Base-by-base conservation (phyloP, 1,140 invertebrate species). In the Drosophila ironensis region DNA sequence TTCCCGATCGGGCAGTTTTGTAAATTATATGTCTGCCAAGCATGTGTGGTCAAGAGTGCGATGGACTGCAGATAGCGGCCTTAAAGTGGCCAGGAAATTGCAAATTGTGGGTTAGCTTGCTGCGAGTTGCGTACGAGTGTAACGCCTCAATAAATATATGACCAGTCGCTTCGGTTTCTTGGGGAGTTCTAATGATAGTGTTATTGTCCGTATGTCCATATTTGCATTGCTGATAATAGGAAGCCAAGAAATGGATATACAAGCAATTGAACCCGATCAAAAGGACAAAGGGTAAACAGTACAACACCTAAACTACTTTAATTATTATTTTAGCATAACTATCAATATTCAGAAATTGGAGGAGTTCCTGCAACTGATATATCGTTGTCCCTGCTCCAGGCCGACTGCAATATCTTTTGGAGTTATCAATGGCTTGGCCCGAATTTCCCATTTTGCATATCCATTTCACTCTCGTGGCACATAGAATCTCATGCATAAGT, bases 401-500 rank as follows among this genome's bases (percentile, higher is more conserved):
- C 30, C 3, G n/a, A 33, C 14, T 12, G 14, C 30, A n/a, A 48
- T n/a, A 50, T 22, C 8, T 16, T 53, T 1, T 11, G 2, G 30
- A 11, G n/a, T 17, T 69, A 69, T 69, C 66, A 57, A 69, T 68
- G 35, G 27, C 33, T 45, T 40, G 38, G 27, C 52, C 35, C 20
- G 54, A 28, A 60, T 22, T 17, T 47, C 25, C 35, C 41, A 38
- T 48, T 38, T 24, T 25, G 22, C 24, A 42, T 42, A 51, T 60
- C 16, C 20, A 53, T 56, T 72, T 47, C 33, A 67, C 72, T 66
- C 45, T 71, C 44, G 63, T 27, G 51, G 40, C 22, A 25, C 40
- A 24, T n/a, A 75, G 41, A 72, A 76, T 72, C 77, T 61, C 68
- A 81, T 81, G 77, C 77, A 81, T 81, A 81, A 72, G 72, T 84